Percentiles rank a stretch among this genome's conserved stretches.
phyloP scores from a whole-genome alignment of 2,797 vertebrate species.

The Poecilia wingei region DNA sequence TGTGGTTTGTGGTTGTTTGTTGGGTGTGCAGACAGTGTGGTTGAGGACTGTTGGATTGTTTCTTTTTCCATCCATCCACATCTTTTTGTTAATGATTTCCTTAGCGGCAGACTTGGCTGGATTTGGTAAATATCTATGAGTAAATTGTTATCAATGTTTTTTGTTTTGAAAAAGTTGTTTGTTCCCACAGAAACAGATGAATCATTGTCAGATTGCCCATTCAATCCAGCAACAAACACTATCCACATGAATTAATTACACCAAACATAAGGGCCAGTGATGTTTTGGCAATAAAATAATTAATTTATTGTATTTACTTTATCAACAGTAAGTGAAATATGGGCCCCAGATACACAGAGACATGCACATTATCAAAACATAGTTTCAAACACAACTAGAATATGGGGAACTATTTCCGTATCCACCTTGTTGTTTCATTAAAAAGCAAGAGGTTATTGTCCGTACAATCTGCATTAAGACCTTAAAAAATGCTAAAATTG shows the following conservation, averaged over 20 bases:
- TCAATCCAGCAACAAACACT: not conserved
- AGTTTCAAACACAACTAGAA: not conserved
- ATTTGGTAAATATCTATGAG: not conserved
- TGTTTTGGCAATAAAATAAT: not conserved
- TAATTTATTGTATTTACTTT: slow-evolving; percentile 28
- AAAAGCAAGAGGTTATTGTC: not conserved
- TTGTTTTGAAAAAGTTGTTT: not conserved
- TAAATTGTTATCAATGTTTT: not conserved
- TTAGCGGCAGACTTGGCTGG: not conserved
- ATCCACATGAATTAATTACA: not conserved
- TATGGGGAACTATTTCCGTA: not conserved
- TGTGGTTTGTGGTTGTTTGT: slow-evolving; percentile 10
- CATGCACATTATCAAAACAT: not conserved
- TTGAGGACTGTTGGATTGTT: not conserved
- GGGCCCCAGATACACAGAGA: not conserved
- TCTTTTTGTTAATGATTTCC: not conserved
- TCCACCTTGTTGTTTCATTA: not conserved
- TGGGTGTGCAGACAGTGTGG: not conserved
- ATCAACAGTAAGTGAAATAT: not conserved
- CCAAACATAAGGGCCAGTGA: not conserved
- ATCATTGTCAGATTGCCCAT: not conserved
- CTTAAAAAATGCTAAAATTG: not conserved
- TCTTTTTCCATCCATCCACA: not conserved
- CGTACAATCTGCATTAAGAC: not conserved
- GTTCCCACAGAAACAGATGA: not conserved